Base-by-base conservation (phyloP, 1,140 invertebrate genomes). In the Ericerus pela region DNA sequence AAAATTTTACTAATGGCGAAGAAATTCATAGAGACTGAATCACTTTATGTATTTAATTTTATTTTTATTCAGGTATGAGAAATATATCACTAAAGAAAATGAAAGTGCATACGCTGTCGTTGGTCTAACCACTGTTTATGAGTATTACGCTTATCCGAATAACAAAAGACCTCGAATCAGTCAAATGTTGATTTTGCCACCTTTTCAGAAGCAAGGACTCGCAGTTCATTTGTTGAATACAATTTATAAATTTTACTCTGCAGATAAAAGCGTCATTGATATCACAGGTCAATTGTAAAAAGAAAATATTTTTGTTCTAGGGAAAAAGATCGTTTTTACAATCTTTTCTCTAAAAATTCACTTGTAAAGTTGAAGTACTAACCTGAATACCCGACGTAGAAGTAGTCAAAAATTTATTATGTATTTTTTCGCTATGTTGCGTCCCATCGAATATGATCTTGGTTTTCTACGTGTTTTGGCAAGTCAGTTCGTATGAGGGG, bases 81-180 rank as follows among this genome's bases (percentile, higher is more conserved):
- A 84, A 64, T 88, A 83, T 64, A 72, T 73, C 58, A 73, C 72
- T 27, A 70, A 73, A 38, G 73, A 81, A 64, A 82, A 84, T 12
- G 64, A 70, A 5, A 61, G 65, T 12, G 71, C 73, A n/a, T 91
- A 88, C 65, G 82, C 82, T 29, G 79, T 87, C 55, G 80, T 81
- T 59, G 94, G 88, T 11, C 96, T 92, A 70, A 79, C 82, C 29
- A 91, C 91, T 0, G 82, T 94, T 20, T 99, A 96, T 73, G 82
- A 88, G 61, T 98, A 94, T 70, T 98, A 93, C 68, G 86, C 88
- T 1, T 96, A 96, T 72, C 93, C 93, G 0, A 72, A 78, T 38
- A 81, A 87, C 65, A 81, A 79, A 38, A 74, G 94, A 30, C 90
- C 92, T 8, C 75, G 94, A 55, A 85, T 98, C 53, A 89, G 88